phyloP scores from a whole-genome alignment of 2,888 invertebrate genomes.

The Leucophenga montana region DNA sequence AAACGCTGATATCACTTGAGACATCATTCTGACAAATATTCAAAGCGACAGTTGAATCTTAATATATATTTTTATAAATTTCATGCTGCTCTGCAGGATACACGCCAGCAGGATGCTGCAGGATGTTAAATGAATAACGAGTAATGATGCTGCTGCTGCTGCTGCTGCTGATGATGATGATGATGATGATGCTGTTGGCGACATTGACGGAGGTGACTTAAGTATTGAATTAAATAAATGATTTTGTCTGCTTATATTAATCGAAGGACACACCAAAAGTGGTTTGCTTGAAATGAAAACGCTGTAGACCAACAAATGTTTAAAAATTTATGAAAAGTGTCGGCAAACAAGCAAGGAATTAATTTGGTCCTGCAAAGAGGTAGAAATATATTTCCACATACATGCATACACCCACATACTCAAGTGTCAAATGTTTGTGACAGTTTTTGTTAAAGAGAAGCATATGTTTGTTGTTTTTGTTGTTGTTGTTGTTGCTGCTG shows the following conservation, averaged over 20 bases:
- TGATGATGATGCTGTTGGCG: no score
- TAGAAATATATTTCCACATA: background rate
- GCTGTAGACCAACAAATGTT: background rate
- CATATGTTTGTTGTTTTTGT: background rate
- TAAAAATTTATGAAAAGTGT: conserved; percentile 1
- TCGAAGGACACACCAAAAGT: no score
- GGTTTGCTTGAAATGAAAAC: background rate
- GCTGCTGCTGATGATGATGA: no score
- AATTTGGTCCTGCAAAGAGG: background rate
- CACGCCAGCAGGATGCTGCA: no score
- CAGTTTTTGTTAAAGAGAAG: conserved; percentile 32
- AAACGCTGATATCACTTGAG: background rate
- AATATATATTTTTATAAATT: conserved; percentile 16
- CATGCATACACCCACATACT: conserved; percentile 34
- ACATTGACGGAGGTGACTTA: no score
- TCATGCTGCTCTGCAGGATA: conserved; percentile 5
- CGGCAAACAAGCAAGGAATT: background rate
- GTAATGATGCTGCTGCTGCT: no score
- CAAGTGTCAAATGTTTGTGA: conserved; percentile 53
- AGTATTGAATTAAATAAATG: conserved; percentile 30
- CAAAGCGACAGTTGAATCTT: background rate
- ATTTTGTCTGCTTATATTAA: conserved; percentile 18
- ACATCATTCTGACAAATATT: background rate
- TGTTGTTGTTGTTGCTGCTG: background rate
- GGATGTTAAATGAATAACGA: no score